phyloP scores from a whole-genome alignment of 2,113 vertebrate species.

The Riparia riparia region DNA sequence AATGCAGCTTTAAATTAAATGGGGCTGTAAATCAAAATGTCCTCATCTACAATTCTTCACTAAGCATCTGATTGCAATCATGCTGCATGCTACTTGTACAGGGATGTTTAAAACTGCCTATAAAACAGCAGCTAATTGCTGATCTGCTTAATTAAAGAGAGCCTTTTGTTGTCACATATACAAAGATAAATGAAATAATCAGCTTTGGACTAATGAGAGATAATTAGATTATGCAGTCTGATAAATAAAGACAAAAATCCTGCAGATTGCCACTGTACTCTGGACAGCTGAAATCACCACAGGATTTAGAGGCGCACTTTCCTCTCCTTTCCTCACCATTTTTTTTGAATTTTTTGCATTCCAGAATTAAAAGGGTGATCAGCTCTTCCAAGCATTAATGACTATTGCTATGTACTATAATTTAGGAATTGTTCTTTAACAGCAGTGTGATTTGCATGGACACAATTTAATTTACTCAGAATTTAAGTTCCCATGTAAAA shows the following conservation, averaged over 20 bases:
- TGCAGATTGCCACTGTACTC: slow-evolving; percentile 58
- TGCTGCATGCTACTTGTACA: slow-evolving; percentile 78
- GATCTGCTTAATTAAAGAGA: slow-evolving; percentile 89
- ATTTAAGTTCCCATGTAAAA: neutral
- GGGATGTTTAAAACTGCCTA: slow-evolving; percentile 83
- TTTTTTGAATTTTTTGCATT: slow-evolving; percentile 12
- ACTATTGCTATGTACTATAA: neutral
- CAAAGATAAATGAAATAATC: slow-evolving; percentile 93
- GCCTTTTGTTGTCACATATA: slow-evolving; percentile 88
- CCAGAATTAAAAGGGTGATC: neutral
- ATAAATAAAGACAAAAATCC: slow-evolving; percentile 85
- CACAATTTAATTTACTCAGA: neutral
- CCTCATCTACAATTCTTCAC: slow-evolving; percentile 68
- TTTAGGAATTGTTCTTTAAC: neutral
- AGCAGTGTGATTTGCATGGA: neutral
- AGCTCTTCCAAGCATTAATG: neutral
- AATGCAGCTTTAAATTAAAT: slow-evolving; percentile 72
- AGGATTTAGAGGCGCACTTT: neutral
- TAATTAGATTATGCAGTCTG: slow-evolving; percentile 85
- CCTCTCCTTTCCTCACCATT: neutral
- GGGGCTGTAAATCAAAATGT: slow-evolving; percentile 79
- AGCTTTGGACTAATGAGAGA: slow-evolving; percentile 88
- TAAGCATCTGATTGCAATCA: slow-evolving; percentile 80
- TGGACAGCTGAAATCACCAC: slow-evolving; percentile 29
- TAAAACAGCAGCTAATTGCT: slow-evolving; percentile 88